A percentile compares a stretch with the other conserved stretches of the same genome.
phyloP scores from a whole-genome alignment of 2,797 vertebrate species.

The Pterois miles region DNA sequence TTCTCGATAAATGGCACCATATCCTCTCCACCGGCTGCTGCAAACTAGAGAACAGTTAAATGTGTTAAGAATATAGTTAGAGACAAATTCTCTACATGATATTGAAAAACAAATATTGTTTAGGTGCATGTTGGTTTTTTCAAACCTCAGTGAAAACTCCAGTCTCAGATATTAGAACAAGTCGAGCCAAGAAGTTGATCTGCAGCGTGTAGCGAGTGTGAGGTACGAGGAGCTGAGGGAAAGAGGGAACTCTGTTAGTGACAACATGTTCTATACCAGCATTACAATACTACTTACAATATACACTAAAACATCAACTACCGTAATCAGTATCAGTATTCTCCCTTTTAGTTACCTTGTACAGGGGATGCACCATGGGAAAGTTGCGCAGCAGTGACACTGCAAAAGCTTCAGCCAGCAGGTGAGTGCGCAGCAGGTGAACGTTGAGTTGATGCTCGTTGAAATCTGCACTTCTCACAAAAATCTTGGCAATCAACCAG shows the following conservation, averaged over 20 bases:
- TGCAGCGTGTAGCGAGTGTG: conserved; percentile 76
- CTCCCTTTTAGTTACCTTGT: conserved; percentile 65
- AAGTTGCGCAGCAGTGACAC: conserved; percentile 80
- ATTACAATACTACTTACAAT: neutral
- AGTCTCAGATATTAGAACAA: conserved; percentile 37
- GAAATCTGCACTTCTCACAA: conserved; percentile 74
- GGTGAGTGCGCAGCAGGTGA: conserved; percentile 81
- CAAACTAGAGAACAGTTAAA: conserved; percentile 38
- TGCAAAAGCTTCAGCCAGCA: conserved; percentile 81
- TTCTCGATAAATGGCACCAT: conserved; percentile 40
- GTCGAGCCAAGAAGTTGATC: conserved; percentile 69
- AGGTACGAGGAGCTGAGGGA: conserved; percentile 65
- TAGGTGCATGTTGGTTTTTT: neutral
- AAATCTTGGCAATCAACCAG: conserved; percentile 74
- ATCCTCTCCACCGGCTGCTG: conserved; percentile 59
- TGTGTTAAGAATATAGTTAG: neutral
- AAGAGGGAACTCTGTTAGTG: neutral
- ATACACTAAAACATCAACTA: neutral
- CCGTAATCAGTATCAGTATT: neutral
- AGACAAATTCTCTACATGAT: neutral
- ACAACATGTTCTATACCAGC: neutral
- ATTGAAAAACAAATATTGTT: neutral
- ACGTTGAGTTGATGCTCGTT: conserved; percentile 56
- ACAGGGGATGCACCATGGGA: conserved; percentile 75
- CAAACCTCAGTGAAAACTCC: conserved; percentile 56